Percentiles rank a stretch among this genome's conserved stretches.
phyloP scores from a whole-genome alignment of 2,888 invertebrate genomes.

The Tetranychus truncatus region DNA sequence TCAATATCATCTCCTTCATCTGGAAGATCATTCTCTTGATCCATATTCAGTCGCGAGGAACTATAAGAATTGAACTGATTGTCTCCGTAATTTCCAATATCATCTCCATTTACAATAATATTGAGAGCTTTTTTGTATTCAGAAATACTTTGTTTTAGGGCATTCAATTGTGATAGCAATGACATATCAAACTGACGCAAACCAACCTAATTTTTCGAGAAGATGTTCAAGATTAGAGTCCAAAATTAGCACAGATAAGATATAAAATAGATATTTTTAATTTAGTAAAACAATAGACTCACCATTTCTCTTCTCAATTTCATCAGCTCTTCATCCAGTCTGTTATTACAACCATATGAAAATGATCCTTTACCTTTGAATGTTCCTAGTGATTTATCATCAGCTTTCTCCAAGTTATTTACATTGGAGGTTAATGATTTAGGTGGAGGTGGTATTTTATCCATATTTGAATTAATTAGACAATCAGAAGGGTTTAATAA shows the following conservation, averaged over 20 bases:
- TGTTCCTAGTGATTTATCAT: not conserved
- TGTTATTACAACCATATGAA: slow-evolving; percentile 10
- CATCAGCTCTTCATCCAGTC: slow-evolving; percentile 14
- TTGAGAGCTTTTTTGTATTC: slow-evolving; percentile 51
- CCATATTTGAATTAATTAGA: not conserved
- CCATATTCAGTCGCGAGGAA: not conserved
- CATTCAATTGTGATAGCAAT: slow-evolving; percentile 72
- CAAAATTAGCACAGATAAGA: not conserved
- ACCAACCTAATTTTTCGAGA: slow-evolving; percentile 48
- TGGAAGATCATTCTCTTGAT: not conserved
- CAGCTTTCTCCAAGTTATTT: not conserved
- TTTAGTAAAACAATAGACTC: not conserved
- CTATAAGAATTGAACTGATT: not conserved
- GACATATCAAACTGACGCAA: slow-evolving; percentile 72
- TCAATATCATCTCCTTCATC: not conserved
- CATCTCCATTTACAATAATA: slow-evolving; percentile 2
- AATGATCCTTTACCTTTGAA: not conserved
- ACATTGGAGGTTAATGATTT: slow-evolving; percentile 13
- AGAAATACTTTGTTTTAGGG: slow-evolving; percentile 74
- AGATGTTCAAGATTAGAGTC: not conserved
- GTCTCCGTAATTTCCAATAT: not conserved
- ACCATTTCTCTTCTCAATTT: slow-evolving; percentile 17
- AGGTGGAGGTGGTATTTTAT: slow-evolving; percentile 16
- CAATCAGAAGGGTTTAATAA: not conserved
- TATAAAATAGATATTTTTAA: not conserved